Base-by-base conservation (phyloP, 1,140 invertebrate species). In the Anastatus disparis region DNA sequence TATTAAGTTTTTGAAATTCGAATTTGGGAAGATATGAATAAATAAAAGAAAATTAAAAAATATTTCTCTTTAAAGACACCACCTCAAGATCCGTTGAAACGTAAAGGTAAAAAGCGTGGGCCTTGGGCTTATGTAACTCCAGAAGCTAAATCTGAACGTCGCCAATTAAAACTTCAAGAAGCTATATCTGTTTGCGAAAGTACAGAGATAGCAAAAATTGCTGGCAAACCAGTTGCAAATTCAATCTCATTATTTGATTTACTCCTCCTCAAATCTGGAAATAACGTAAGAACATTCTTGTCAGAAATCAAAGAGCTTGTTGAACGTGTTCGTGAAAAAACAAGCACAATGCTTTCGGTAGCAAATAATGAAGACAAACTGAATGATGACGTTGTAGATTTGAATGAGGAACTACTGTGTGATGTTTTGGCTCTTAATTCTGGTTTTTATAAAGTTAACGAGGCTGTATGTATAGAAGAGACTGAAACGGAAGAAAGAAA, bases 111-210 rank as follows among this genome's bases (percentile, higher is more conserved):
- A 27, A 82, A 83, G 74, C 79, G 84, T 0, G 84, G 84, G 0
- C 83, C 84, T 17, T 85, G 83, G 80, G 83, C 83, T 6, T 84
- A 85, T 27, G 79, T 81, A 2, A 86, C 83, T 0, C 85, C 85
- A 0, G 85, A 85, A 63, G 85, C 83, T 2, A 84, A 85, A 50
- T 84, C 85, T 1, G 82, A 85, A 46, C 81, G 85, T 50, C 80
- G 87, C 27, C 86, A 87, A 72, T 72, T 81, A 1, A 89, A 87
- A 76, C 77, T 89, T 0, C 84, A 84, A 71, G 88, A 89, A 77
- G 88, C 88, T 44, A 84, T 84, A 26, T 81, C 82, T 0, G 82
- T 81, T 1, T 84, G 83, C 22, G 80, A 84, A 35, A 79, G 78
- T 62, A 10, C 68, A 0, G 84, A 85, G 64, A 84, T 85, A 55